These are phyloP conservation scores for Pheosia tremula DNA, from an alignment of 2,888 invertebrate species.

Conservation along the genomic window DNA sequence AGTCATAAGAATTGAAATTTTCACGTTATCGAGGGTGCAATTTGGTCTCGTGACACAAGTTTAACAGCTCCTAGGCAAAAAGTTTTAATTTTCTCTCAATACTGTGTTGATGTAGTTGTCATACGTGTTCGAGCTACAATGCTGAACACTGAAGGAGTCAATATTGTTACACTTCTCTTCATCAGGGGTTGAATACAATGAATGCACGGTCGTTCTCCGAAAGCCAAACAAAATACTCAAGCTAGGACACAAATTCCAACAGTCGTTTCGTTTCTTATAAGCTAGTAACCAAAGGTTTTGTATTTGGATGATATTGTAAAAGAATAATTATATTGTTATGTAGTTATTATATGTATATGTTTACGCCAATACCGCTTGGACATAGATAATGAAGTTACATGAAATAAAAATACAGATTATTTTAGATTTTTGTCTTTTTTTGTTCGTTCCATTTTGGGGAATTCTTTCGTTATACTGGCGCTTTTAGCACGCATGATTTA, in stretches of 20 bases:
- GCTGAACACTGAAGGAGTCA: no score
- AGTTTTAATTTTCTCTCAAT: no score
- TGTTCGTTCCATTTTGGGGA: slow-evolving; percentile 3
- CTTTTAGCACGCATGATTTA: no score
- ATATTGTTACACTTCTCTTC: no score
- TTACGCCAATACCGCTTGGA: slow-evolving; percentile 72
- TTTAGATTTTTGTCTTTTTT: slow-evolving; percentile 38
- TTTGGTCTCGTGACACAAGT: no score
- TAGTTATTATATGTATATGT: slow-evolving; percentile 66
- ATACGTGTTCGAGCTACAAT: no score
- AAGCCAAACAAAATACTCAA: slow-evolving; percentile 58
- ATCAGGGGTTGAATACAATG: not conserved
- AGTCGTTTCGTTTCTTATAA: slow-evolving; percentile 54
- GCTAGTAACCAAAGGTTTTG: slow-evolving; percentile 83
- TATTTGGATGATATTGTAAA: slow-evolving; percentile 71
- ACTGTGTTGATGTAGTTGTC: no score
- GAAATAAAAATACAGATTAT: slow-evolving; percentile 72
- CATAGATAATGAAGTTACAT: slow-evolving; percentile 73
- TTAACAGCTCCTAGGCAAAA: no score
- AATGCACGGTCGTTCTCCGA: slow-evolving; percentile 16
- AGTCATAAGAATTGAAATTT: no score
- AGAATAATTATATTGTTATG: slow-evolving; percentile 62
- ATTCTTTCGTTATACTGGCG: no score
- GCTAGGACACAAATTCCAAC: slow-evolving; percentile 54
- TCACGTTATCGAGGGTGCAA: no score